Evolutionary conservation across 1,140 invertebrate species (phyloP), one percentile per base, ranked within the genome.

Genomic region (Nasonia giraulti): DNA sequence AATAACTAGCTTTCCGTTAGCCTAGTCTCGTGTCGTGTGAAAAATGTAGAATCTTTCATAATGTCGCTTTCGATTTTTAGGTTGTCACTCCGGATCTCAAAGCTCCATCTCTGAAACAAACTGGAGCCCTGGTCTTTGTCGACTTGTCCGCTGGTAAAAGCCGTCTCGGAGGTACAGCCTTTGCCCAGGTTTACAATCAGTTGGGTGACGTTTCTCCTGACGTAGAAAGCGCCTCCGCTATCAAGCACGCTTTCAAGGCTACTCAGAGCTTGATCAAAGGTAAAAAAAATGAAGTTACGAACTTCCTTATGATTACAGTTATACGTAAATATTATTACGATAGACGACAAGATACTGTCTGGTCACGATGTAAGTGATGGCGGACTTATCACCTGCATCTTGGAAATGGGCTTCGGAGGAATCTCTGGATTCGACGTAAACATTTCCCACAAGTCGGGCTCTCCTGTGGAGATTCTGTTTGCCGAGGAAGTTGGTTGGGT

Each of bases 311-410:
- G 20, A 11, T 27, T 76, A 44, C 17, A 44, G 10, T 8, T 62
- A 62, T n/a, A 3, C 17, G 27, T 27, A 62, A n/a, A 62, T 62
- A n/a, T 62, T 62, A 62, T 62, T 20, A 62, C 3, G 14, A 77
- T 68, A 97, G 96, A 96, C 74, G 94, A 93, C 0, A 95, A 95
- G 89, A 90, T 99, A 11, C 91, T 96, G 20, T 94, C 98, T n/a
- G 98, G 98, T 2, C 99, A 99, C 91, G 99, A 99, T 93, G 94
- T 99, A 1, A 99, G 98, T 91, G 99, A 99, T 93, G 99, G 99
- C 66, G 99, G 99, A 37, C 92, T 99, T 6, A 94, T 99, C 47
- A 97, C 96, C 0, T 98, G 97, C 89, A 89, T 98, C 0, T 89
- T 99, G 55, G 99, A 99, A 93, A 99, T 99, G 98, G 96, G 96